Base-by-base conservation (phyloP, 2,113 vertebrate species). In the Diphyllodes magnificus region DNA sequence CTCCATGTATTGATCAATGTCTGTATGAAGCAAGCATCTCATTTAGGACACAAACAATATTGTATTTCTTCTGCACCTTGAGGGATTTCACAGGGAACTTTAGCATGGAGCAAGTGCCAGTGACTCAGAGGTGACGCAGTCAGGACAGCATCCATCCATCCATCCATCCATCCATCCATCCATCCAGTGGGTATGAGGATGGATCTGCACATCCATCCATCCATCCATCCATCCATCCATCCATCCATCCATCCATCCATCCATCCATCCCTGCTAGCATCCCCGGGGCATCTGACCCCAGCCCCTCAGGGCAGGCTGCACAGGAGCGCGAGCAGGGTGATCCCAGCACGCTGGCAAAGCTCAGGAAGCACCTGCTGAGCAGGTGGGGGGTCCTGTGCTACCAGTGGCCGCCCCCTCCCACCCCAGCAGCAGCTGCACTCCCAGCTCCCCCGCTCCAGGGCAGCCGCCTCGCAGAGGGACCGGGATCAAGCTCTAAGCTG, bases 361-460 rank as follows among this genome's bases (percentile, higher is more conserved):
- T 23, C 53, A 10, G n/a, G 23, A 0, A 22, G 39, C 17, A 5
- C 6, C 61, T 61, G 78, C 40, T 13, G 24, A 27, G 12, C 27
- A 21, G 47, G 3, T 5, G 2, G 7, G 33, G 50, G 15, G 3
- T 28, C 21, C 60, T 3, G 27, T 25, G 30, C 70, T 18, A 19
- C 45, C 13, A 0, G 15, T 1, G 54, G 24, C 47, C 3, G 2
- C 6, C 3, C 60, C 11, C 11, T 9, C 63, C 80, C 3, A 5
- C 23, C 7, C 50, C 21, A 0, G 11, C 61, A 16, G 13, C 8
- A 4, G 51, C 56, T 4, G 30, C 65, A 3, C 2, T 2, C 27
- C 2, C 71, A 6, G 84, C 86, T 42, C 27, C 1, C 0, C 64
- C 0, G 0, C 27, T 2, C 33, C 20, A 0, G 44, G 13, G 6